Base-by-base conservation (phyloP, 2,888 invertebrate species). In the Ophion costatus region DNA sequence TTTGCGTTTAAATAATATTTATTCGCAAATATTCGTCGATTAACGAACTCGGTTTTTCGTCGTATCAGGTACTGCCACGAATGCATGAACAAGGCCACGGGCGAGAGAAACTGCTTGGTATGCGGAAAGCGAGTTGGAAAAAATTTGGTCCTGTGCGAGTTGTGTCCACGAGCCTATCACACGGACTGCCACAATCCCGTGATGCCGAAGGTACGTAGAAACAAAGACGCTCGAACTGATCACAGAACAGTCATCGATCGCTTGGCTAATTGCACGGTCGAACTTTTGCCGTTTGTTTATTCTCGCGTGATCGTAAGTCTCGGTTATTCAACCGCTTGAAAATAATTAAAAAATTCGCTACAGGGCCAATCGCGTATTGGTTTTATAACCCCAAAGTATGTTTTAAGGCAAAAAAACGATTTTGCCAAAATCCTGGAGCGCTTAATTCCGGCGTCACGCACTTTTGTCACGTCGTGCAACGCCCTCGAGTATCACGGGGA, bases 161-260 rank as follows among this genome's bases (percentile, higher is more conserved):
- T 97, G 79, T 99, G 99, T 94, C 97, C 98, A 4, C 95, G 98
- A 78, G 98, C 98, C 76, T 98, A 98, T 94, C 99, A 99, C 93
- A 97, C 97, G 86, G 98, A 98, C 94, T 99, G 99, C 93, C 96
- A 98, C 91, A 97, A 97, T 93, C 98, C 98, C 61, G 97, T 97
- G 59, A 94, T 98, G 91, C 94, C 96, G 90, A 97, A 97, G 95
- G 96, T 96, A 92, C 88, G 87, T 86, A n/a, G 24, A 45, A 20
- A 59, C n/a, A 22, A 9, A 9, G 6, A 45, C 10, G 6, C 22
- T 51, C 6, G 4, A 38, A 42, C 45, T 14, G 20, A 38, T 38
- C 9, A 5, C 38, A 2, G 9, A 38, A 38, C 9, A 38, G n/a
- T 14, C 17, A 10, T 57, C 17, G 5, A n/a, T 57, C 5, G 10